Conservation (phyloP, 2,797 vertebrate species). For the Austrolebias charrua region DNA sequence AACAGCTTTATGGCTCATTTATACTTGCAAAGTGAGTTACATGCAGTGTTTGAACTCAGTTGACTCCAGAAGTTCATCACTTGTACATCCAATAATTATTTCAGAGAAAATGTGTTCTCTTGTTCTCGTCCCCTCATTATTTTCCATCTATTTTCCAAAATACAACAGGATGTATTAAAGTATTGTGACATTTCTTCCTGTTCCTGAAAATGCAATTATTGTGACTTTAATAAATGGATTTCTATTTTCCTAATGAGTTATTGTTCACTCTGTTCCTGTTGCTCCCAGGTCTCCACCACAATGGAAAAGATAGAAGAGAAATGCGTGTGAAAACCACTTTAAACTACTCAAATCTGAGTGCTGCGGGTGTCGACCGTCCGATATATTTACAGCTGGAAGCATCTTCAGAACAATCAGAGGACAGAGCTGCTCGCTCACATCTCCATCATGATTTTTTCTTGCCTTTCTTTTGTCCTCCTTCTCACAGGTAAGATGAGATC, state of each 20-base stretch:
- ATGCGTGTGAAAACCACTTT: neutral
- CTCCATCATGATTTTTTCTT: slow-evolving; percentile 2
- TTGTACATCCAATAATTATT: too few species aligned
- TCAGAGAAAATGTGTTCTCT: too few species aligned
- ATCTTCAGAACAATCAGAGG: neutral
- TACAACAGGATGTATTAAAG: too few species aligned
- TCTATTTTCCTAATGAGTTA: neutral
- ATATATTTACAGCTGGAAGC: neutral
- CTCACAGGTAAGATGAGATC: slow-evolving; percentile 2
- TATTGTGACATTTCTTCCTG: too few species aligned
- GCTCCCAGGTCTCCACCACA: neutral
- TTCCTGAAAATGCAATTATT: too few species aligned
- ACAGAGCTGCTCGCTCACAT: slow-evolving; percentile 2
- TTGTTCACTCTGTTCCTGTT: neutral
- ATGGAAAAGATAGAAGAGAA: neutral
- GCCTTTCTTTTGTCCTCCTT: neutral
- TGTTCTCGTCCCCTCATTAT: too few species aligned
- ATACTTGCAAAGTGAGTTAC: too few species aligned
- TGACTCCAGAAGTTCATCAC: too few species aligned
- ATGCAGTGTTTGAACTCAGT: too few species aligned
- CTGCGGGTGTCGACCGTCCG: neutral
- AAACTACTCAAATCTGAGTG: neutral
- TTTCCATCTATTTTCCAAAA: too few species aligned
- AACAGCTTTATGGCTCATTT: too few species aligned
- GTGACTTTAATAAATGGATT: too few species aligned